phyloP scores from a whole-genome alignment of 2,797 vertebrate genomes.

The Cossypha polioptera region DNA sequence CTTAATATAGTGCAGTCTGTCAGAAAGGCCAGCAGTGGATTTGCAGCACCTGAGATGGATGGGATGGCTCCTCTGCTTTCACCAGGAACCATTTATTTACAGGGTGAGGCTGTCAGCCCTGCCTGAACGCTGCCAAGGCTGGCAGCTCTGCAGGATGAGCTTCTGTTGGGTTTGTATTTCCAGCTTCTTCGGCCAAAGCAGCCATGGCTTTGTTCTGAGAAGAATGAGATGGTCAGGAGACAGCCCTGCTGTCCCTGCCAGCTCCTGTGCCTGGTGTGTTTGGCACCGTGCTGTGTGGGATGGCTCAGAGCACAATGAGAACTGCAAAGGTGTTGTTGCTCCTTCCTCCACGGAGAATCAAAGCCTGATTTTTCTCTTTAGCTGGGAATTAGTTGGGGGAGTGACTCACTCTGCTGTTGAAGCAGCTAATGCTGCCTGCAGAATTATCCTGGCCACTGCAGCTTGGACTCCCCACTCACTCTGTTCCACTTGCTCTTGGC shows the following conservation, averaged over 20 bases:
- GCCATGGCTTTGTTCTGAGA: neutral
- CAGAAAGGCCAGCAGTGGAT: neutral
- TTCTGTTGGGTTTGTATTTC: neutral
- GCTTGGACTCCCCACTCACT: neutral
- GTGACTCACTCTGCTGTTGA: neutral
- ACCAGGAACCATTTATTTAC: constrained; percentile 17
- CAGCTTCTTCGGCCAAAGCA: neutral
- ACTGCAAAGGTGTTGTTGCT: neutral
- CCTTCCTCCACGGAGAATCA: neutral
- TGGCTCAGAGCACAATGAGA: neutral
- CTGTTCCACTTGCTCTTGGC: neutral
- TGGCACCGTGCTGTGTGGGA: neutral
- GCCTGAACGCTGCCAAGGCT: neutral
- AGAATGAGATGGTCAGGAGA: neutral
- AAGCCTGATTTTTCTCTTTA: neutral
- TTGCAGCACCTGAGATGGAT: constrained; percentile 11
- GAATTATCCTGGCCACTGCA: neutral
- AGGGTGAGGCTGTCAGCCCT: constrained; percentile 21
- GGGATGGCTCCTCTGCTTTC: constrained; percentile 6
- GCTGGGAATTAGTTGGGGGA: constrained; percentile 1
- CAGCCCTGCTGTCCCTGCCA: neutral
- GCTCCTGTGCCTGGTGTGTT: neutral
- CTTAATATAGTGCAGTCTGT: neutral
- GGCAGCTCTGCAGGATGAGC: constrained; percentile 8
- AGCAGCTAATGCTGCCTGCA: neutral